phyloP scores from a whole-genome alignment of 2,888 invertebrate species.

The Lypha dubia region DNA sequence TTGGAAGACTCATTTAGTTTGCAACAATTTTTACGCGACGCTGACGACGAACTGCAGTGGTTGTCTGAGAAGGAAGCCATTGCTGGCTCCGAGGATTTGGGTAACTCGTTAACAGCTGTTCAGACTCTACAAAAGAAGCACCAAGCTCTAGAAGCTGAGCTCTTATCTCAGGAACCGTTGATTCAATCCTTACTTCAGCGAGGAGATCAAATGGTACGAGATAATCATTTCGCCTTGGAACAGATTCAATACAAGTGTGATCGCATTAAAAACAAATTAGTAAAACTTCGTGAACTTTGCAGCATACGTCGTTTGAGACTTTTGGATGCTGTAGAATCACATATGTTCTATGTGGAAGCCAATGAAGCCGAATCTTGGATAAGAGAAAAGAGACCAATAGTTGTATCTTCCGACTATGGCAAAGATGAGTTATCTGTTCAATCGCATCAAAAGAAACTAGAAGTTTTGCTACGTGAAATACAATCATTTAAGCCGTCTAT shows the following conservation, averaged over 20 bases:
- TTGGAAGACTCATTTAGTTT: constrained; percentile 94
- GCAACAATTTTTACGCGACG: constrained; percentile 95
- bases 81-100: constrained; percentile 89
- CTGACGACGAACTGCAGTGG: constrained; percentile 97
- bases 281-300: constrained; percentile 89
- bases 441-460: constrained; percentile 91
- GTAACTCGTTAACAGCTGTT: constrained; percentile 88
- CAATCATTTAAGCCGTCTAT: constrained; percentile 90
- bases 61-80: constrained; percentile 90
- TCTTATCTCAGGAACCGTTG: constrained; percentile 92
- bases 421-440: constrained; percentile 96
- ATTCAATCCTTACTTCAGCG: constrained; percentile 89
- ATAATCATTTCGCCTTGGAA: constrained; percentile 92
- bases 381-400: constrained; percentile 90
- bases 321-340: constrained; percentile 92
- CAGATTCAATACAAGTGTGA: constrained; percentile 84
- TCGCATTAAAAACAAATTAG: constrained; percentile 87
- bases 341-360: constrained; percentile 94
- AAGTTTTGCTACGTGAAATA: constrained; percentile 92
- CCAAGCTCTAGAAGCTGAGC: constrained; percentile 94
- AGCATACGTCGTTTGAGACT: constrained; percentile 89
- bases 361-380: constrained; percentile 97
- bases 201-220: constrained; percentile 90
- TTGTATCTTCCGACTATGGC: constrained; percentile 91
- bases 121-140: constrained; percentile 97